Conservation (phyloP, 2,888 invertebrate species). For the Catonia carolina region DNA sequence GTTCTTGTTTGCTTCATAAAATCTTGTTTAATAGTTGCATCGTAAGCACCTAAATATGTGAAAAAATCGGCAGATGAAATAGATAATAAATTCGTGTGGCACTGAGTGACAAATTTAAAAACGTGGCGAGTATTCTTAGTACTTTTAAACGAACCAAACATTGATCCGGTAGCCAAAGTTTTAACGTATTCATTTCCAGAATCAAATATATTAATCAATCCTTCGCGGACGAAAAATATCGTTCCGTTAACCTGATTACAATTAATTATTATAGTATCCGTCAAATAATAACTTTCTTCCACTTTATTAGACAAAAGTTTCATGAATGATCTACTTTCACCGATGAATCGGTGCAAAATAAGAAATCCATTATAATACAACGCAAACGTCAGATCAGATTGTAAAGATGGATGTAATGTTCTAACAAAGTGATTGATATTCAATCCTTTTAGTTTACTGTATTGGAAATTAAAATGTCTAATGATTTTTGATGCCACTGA, state of each 20-base stretch:
- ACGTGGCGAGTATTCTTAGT: neutral
- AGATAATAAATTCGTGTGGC: neutral
- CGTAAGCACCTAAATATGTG: neutral
- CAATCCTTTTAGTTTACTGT: neutral
- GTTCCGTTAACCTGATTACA: neutral
- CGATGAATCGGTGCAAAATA: neutral
- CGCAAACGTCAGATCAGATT: neutral
- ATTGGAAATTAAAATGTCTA: neutral
- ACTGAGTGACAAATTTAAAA: neutral
- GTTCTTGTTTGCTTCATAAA: neutral
- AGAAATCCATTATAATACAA: neutral
- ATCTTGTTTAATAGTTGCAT: neutral
- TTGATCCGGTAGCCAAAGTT: neutral
- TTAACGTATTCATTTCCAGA: neutral
- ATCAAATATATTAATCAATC: neutral
- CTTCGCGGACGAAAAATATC: neutral
- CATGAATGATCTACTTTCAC: constrained; percentile 2
- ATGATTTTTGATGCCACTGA: neutral
- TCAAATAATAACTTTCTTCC: neutral
- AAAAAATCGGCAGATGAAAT: neutral
- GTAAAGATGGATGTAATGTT: neutral
- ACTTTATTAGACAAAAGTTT: neutral
- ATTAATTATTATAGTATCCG: neutral
- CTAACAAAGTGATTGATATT: neutral
- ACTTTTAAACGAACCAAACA: neutral